Evolutionary conservation across 2,797 vertebrate genomes (phyloP), one percentile per base, ranked within the genome.

Genomic region (Malurus leucopterus): DNA sequence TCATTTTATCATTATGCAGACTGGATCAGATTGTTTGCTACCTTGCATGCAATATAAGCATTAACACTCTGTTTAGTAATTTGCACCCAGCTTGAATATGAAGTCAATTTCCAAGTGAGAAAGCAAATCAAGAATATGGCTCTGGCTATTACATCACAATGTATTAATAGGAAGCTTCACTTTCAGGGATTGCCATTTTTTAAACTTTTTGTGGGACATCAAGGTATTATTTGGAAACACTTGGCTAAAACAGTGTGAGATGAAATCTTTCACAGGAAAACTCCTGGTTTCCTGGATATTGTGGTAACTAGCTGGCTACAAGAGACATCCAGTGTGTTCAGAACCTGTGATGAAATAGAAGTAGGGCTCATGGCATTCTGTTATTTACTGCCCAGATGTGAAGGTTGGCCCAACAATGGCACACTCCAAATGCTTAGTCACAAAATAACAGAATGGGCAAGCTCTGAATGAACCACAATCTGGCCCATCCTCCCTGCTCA

Each of bases 1-100:
- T 26, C 4, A 77, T 67, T 64, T 94, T 83, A 86, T 89, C 89
- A 87, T 74, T 73, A 36, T 76, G 19, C 61, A 53, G 34, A 61
- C 68, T 53, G 12, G 29, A 23, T 4, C 54, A 63, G 23, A 51
- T 67, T 83, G 29, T 26, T 47, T 83, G 15, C 51, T 55, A 27
- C 12, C 9, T 75, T 47, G 30, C 10, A 38, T 5, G 7, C 15
- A 46, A 5, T 27, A 41, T 57, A 53, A 55, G 15, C 32, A 46
- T 29, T 40, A 78, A 11, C 4, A 29, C 4, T 54, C 34, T 0
- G 1, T 51, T 59, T 34, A 83, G 12, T 23, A 69, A 65, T 74
- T 80, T 64, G 6, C 12, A 58, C 6, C 4, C 22, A 51, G 12
- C 9, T 72, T 70, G 44, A 62, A 30, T 0, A 1, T 5, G 8